These are phyloP conservation scores for Sorex maritimensis DNA, from an alignment of 2,797 vertebrate genomes.

Conservation along the genomic window DNA sequence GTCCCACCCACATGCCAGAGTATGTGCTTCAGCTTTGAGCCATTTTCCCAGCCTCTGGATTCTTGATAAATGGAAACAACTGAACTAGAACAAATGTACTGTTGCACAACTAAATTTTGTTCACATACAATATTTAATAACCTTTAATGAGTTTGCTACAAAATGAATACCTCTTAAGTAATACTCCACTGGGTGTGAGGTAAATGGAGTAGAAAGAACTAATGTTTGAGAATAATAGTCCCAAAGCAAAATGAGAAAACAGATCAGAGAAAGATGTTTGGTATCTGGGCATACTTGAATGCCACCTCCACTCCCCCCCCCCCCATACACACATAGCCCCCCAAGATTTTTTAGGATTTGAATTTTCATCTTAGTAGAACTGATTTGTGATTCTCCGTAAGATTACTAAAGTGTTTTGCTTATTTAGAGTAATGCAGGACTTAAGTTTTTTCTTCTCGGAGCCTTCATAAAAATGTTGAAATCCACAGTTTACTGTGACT, in stretches of 20 bases:
- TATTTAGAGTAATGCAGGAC: too few relatives aligned
- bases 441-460: not conserved
- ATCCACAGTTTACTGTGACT: slow-evolving; percentile 32
- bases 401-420: not conserved
- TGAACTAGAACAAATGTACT: slow-evolving; percentile 15
- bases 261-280: not conserved
- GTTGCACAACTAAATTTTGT: slow-evolving; percentile 48
- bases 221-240: not conserved
- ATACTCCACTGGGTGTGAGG: not conserved
- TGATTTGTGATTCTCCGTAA: not conserved
- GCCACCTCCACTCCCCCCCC: not conserved
- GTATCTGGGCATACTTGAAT: not conserved
- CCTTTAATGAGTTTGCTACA: not conserved
- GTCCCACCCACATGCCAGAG: too few relatives aligned
- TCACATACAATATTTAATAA: slow-evolving; percentile 40
- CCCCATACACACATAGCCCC: not conserved
- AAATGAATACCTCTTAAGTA: not conserved
- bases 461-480: slow-evolving; percentile 37
- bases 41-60: not conserved
- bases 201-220: slow-evolving; percentile 29
- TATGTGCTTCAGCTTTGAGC: too few relatives aligned
- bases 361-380: not conserved
- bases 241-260: slow-evolving; percentile 34
- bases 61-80: slow-evolving; percentile 18
- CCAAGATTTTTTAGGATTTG: slow-evolving; percentile 4